These are phyloP conservation scores for Atrina japonica DNA, from an alignment of 2,888 invertebrate genomes.

Conservation along the genomic window DNA sequence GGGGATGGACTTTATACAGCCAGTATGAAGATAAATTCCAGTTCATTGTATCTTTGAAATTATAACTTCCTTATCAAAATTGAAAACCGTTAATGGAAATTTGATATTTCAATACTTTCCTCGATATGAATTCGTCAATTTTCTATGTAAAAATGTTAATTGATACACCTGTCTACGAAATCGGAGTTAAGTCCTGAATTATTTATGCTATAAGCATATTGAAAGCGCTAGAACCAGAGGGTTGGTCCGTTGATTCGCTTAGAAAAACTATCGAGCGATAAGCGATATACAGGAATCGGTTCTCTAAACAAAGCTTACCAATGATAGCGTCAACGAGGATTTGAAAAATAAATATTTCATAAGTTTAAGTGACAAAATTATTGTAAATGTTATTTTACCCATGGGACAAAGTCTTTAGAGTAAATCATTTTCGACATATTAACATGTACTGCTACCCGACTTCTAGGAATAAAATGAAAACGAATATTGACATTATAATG, in stretches of 20 bases:
- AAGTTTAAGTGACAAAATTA: slow-evolving; percentile 21
- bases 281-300: not conserved
- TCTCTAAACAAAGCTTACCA: slow-evolving; percentile 2
- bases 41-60: too few species aligned
- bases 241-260: slow-evolving; percentile 1
- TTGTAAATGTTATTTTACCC: slow-evolving; percentile 7
- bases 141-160: slow-evolving; percentile 12
- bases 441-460: too few species aligned
- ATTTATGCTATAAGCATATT: slow-evolving; percentile 31
- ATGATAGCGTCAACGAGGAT: slow-evolving; percentile 5
- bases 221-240: slow-evolving; percentile 32
- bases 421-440: too few species aligned
- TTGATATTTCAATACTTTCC: slow-evolving; percentile 12
- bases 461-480: too few species aligned
- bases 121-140: slow-evolving; percentile 5
- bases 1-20: too few species aligned
- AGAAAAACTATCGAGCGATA: not conserved
- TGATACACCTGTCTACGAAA: slow-evolving; percentile 16
- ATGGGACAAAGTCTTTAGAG: too few species aligned
- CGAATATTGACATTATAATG: too few species aligned
- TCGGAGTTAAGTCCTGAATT: slow-evolving; percentile 19
- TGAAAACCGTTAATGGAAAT: slow-evolving; percentile 14
- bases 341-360: slow-evolving; percentile 23
- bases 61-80: too few species aligned
- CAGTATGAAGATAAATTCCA: too few species aligned